Evolutionary conservation across 2,888 invertebrate species (phyloP).

Genomic region (Drosophila hamatofila): DNA sequence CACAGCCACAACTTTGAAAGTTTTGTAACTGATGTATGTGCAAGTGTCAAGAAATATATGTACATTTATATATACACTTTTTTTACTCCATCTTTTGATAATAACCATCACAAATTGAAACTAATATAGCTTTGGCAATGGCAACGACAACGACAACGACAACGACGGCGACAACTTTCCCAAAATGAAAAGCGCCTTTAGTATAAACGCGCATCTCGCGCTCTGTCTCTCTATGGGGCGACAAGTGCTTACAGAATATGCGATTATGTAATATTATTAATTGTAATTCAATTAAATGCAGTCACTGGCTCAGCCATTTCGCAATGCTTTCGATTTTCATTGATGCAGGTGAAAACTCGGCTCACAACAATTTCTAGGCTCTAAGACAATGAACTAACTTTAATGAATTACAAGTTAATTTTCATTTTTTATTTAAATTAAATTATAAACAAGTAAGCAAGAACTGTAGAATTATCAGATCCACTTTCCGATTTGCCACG

Average conservation of each 20-base stretch:
- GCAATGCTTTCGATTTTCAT: conserved; percentile 74
- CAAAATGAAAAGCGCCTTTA: conserved; percentile 71
- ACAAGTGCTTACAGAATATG: conserved; percentile 48
- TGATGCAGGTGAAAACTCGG: conserved; percentile 45
- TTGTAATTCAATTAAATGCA: conserved; percentile 66
- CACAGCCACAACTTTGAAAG: conserved; percentile 62
- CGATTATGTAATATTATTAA: conserved; percentile 64
- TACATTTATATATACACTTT: conserved; percentile 20
- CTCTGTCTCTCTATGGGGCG: neutral
- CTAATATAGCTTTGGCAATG: conserved; percentile 57
- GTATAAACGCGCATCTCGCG: conserved; percentile 12
- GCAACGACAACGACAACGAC: neutral
- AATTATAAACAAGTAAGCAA: too few species aligned
- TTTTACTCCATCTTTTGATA: conserved; percentile 68
- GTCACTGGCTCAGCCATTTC: conserved; percentile 56
- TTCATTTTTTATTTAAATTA: neutral
- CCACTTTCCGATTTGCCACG: too few species aligned
- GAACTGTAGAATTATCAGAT: too few species aligned
- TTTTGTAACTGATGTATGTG: conserved; percentile 55
- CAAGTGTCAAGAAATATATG: conserved; percentile 7
- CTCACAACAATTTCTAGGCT: neutral
- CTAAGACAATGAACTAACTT: neutral
- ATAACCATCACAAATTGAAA: conserved; percentile 74
- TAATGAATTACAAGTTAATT: neutral
- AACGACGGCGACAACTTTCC: conserved; percentile 60